Conservation (phyloP, 2,888 invertebrate species). For the Mimumesa dahlbomi region DNA sequence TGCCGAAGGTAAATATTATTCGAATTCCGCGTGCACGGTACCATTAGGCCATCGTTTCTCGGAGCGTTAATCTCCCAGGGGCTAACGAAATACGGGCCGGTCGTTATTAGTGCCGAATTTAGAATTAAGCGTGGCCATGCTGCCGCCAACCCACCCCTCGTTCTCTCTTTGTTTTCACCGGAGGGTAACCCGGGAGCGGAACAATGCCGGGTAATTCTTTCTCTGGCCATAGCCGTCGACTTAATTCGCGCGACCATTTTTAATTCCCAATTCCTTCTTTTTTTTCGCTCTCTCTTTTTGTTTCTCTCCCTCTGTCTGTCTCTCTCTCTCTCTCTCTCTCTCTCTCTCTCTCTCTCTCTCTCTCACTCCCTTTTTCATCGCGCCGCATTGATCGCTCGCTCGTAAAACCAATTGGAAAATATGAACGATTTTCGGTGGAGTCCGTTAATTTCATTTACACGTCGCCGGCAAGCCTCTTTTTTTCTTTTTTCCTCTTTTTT, state of each 20-base stretch:
- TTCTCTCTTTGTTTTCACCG: conserved; percentile 52
- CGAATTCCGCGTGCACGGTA: conserved; percentile 59
- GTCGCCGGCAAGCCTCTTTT: neutral
- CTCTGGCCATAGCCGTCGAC: conserved; percentile 43
- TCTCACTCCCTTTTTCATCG: conserved; percentile 16
- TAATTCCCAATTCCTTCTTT: conserved; percentile 28
- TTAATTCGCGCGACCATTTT: conserved; percentile 50
- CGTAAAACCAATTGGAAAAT: conserved; percentile 32
- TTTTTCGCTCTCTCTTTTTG: neutral
- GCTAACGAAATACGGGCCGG: conserved; percentile 60
- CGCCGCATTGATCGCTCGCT: conserved; percentile 28
- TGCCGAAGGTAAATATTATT: conserved; percentile 69
- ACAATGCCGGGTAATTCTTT: conserved; percentile 62
- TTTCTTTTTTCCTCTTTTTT: too few relatives aligned
- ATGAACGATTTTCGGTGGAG: conserved; percentile 3
- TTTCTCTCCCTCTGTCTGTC: too few relatives aligned
- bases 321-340: too few relatives aligned
- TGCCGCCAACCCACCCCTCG: conserved; percentile 6
- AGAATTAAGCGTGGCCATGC: conserved; percentile 54
- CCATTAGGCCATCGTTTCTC: conserved; percentile 55
- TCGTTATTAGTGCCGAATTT: conserved; percentile 69
- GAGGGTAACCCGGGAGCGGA: conserved; percentile 39
- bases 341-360: too few relatives aligned
- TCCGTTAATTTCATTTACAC: neutral
- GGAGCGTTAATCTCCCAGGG: conserved; percentile 63